Evolutionary conservation across 1,140 invertebrate genomes (phyloP), one percentile per base, ranked within the genome.

Genomic region (Muscidifurax raptorellus): DNA sequence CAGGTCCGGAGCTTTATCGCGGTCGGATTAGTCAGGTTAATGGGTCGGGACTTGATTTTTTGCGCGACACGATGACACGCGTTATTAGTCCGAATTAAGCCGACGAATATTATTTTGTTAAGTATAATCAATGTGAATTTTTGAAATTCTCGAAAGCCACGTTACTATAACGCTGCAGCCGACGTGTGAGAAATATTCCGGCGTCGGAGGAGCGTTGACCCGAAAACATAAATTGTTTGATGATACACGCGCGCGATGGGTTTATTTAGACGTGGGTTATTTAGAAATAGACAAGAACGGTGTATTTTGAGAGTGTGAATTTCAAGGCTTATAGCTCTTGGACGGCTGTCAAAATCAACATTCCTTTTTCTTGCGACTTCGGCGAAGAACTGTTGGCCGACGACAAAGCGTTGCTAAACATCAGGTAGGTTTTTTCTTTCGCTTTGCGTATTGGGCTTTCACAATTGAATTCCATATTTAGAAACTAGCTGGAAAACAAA

Each of bases 231-330:
- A 64, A 78, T 59, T 30, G 28, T 64, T 78, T 64, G 52, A 64
- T 40, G 59, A 79, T n/a, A 13, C 18, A 59, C 36, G 36, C 18
- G 6, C 28, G 30, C 22, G 2, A 5, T 10, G n/a, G 36, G 5
- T 66, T 80, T 80, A 67, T 80, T 66, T 80, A 25, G 78, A 80
- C 25, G 5, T 10, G 22, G 4, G 32, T 13, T 36, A 22, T 30
- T 59, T 67, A 40, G 78, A 80, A 80, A 67, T 80, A 80, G 64
- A 67, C 9, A 67, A 67, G 27, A 66, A 40, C 18, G 30, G 18
- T 3, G 25, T 67, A 67, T 80, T 80, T 47, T 27, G n/a, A 80
- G 78, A 80, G 64, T 44, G 59, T 80, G 52, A 44, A 67, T 80
- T 69, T 69, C 64, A 67, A 67, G 32, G 78, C 64, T 69, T 80